Evolutionary conservation across 2,797 vertebrate species (phyloP), one percentile per base, ranked within the genome.

Genomic region (Ibycter americanus): DNA sequence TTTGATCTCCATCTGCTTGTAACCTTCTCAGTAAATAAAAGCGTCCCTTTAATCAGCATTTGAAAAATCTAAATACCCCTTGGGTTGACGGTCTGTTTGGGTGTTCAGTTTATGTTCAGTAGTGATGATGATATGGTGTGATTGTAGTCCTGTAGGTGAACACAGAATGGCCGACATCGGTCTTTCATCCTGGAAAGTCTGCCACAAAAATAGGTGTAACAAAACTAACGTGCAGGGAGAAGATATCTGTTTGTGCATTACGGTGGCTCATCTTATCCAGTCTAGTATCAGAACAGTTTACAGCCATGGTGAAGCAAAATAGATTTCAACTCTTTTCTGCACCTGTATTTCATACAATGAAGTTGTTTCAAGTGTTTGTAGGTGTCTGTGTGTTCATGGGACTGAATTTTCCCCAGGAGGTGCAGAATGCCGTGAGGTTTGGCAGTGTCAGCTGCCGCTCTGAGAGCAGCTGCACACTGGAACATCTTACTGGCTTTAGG

Each of bases 161-260:
- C 26, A 5, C 23, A 76, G 22, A 61, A 51, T 14, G 12, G 32
- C 12, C 32, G 51, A 6, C 32, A 4, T 6, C 2, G 10, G 5
- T 63, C 62, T 71, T 76, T 51, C 4, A 22, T 73, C 34, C 42
- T 58, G 70, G 20, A 29, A 20, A 1, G 1, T 87, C 36, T 87
- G 42, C 25, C 17, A 21, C 40, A 25, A 65, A 78, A 91, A 49
- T 23, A 1, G 3, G 8, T 23, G 23, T n/a, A 79, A 26, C 20
- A 65, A 61, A 85, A 32, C 7, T 7, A 12, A 32, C 0, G 4
- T 0, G 0, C 8, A 15, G 29, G 42, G 38, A 81, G 17, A 16
- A 3, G 42, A 44, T 44, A 6, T 36, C 61, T 54, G 17, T 47
- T 9, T 38, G 4, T 84, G 21, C 3, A 0, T 47, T 84, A 29